Base-by-base conservation (phyloP, 2,797 vertebrate genomes). In the Florisuga fusca region DNA sequence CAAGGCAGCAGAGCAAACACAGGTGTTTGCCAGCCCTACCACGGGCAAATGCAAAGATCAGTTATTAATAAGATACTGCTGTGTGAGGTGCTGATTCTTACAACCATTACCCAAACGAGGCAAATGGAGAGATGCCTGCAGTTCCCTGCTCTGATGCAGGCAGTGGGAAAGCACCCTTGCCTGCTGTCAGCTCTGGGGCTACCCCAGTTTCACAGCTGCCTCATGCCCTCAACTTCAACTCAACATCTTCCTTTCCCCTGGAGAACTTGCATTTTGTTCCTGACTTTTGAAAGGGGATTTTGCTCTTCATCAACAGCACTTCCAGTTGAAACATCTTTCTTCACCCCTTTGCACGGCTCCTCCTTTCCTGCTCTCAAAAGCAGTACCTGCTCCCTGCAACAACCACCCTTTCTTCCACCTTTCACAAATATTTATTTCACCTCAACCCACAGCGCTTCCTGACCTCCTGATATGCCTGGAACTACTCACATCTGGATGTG, bases 121-220 rank as follows among this genome's bases (percentile, higher is more conserved):
- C 13, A 33, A 45, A 22, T 0, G 1, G 8, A 55, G 58, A 21
- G 63, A 26, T 27, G 12, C 15, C 41, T 0, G 7, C 0, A 0
- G 7, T 7, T 15, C 63, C 62, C 8, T 1, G n/a, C 45, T 29
- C 53, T 5, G 58, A 23, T 0, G 2, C 33, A 15, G 64, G 4
- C 0, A 3, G n/a, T 0, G 6, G 50, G 61, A 19, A 78, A 22
- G 57, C 18, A 9, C 8, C 2, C 12, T 41, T 1, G 4, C 16
- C 58, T 6, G 61, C 13, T 10, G 73, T 6, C 81, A 18, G 36
- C 19, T 7, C 63, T 4, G 22, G 59, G 51, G 29, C 12, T 10
- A 27, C 31, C 51, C 72, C 2, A 3, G 9, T 5, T 41, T 18
- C 84, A 26, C n/a, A 33, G 87, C 41, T 84, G 78, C 6, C 0